These are phyloP conservation scores for Myiotriccus ornatus DNA, from an alignment of 2,797 vertebrate species.

Conservation along the genomic window DNA sequence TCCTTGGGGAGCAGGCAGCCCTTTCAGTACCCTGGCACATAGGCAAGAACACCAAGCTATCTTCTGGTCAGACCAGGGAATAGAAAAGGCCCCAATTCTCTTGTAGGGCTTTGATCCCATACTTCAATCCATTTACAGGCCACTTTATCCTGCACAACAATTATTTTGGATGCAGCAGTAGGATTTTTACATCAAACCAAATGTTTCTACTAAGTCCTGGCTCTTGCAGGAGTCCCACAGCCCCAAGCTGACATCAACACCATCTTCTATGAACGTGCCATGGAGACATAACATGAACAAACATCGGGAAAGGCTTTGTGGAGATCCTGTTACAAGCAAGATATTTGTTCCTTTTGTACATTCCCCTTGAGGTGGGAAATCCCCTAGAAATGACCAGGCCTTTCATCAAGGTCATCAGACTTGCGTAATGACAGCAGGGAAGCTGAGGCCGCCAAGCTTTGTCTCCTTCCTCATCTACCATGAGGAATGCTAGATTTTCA, in stretches of 20 bases:
- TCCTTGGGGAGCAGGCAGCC: background rate
- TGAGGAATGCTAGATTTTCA: background rate
- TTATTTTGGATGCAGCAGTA: background rate
- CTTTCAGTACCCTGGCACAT: accelerated
- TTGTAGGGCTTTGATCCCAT: background rate
- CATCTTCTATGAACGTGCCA: background rate
- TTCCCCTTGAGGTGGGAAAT: slow-evolving; percentile 28
- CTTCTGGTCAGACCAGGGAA: background rate
- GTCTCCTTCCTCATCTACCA: background rate
- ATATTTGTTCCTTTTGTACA: background rate
- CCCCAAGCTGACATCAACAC: background rate
- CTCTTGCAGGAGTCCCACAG: background rate
- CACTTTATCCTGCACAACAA: background rate
- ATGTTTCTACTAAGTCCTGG: background rate
- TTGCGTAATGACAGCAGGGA: background rate
- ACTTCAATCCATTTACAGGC: background rate
- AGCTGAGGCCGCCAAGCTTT: background rate
- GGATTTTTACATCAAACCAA: background rate
- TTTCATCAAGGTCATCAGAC: background rate
- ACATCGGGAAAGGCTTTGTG: background rate
- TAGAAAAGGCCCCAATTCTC: background rate
- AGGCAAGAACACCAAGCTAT: background rate
- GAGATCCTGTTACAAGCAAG: background rate
- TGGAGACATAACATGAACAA: background rate
- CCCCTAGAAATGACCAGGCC: background rate